These are phyloP conservation scores for Listronotus bonariensis DNA, from an alignment of 1,140 invertebrate genomes.

Conservation along the genomic window DNA sequence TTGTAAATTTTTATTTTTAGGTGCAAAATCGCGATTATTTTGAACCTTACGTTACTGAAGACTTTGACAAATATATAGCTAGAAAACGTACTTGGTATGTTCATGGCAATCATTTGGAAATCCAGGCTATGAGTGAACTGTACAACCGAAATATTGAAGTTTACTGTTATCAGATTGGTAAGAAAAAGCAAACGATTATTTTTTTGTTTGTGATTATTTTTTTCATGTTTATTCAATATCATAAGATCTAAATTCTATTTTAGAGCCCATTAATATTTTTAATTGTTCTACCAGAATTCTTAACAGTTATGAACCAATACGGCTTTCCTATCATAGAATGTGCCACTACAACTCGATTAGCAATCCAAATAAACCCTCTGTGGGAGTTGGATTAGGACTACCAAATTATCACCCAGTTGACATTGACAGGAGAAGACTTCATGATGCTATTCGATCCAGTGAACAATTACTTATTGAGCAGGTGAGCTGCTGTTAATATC, in stretches of 20 bases:
- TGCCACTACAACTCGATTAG: slow-evolving; percentile 92
- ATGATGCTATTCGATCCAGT: slow-evolving; percentile 79
- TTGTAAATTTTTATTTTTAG: slow-evolving; percentile 54
- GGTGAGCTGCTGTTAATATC: slow-evolving; percentile 51
- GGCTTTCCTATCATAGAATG: slow-evolving; percentile 88
- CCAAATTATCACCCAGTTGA: slow-evolving; percentile 82
- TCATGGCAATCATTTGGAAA: slow-evolving; percentile 93
- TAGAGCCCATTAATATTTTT: slow-evolving; percentile 91
- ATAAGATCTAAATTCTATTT: slow-evolving; percentile 39
- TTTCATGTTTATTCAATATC: not conserved
- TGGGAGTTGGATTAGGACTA: slow-evolving; percentile 85
- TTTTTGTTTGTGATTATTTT: slow-evolving; percentile 21
- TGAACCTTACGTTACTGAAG: slow-evolving; percentile 92
- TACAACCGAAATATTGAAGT: slow-evolving; percentile 93
- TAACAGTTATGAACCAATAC: slow-evolving; percentile 79
- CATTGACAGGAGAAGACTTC: slow-evolving; percentile 75
- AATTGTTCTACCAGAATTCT: slow-evolving; percentile 66
- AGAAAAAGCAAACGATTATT: slow-evolving; percentile 14
- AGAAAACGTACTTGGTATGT: slow-evolving; percentile 78
- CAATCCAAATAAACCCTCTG: slow-evolving; percentile 84
- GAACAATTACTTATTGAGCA: slow-evolving; percentile 88
- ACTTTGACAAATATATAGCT: slow-evolving; percentile 85
- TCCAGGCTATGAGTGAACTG: slow-evolving; percentile 92
- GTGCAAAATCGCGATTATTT: slow-evolving; percentile 88
- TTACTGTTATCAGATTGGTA: slow-evolving; percentile 85